Conservation (phyloP, 2,113 vertebrate genomes). For the Nicator chloris region DNA sequence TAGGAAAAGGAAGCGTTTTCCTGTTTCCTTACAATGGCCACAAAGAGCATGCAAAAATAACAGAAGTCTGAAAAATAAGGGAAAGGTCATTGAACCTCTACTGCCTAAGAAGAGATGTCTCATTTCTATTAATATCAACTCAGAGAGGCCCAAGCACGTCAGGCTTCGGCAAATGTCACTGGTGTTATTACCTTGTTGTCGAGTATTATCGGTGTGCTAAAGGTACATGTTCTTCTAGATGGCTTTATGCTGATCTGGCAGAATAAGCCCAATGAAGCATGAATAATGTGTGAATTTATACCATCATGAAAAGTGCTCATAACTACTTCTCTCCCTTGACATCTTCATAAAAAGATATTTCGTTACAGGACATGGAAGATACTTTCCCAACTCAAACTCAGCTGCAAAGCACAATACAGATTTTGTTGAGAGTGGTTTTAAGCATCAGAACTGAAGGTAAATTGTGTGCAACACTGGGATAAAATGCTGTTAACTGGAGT, state of each 20-base stretch:
- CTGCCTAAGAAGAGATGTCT: not conserved
- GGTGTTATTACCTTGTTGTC: not conserved
- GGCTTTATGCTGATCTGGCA: constrained; percentile 19
- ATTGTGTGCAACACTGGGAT: not conserved
- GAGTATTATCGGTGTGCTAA: not conserved
- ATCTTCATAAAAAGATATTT: constrained; percentile 12
- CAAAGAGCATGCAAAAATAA: not conserved
- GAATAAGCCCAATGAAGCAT: not conserved
- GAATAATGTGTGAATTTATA: constrained; percentile 18
- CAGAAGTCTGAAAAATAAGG: not conserved
- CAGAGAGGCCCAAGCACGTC: not conserved
- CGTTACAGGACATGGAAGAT: not conserved
- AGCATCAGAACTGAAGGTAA: not conserved
- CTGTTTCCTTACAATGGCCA: not conserved
- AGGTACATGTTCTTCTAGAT: not conserved
- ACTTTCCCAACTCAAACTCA: not conserved
- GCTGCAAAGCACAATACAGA: fast-evolving
- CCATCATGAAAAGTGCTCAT: not conserved
- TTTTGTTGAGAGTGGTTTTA: not conserved
- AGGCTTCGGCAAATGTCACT: constrained; percentile 25
- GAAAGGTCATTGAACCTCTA: not conserved
- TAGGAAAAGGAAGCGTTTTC: not conserved
- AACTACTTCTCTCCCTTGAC: not conserved
- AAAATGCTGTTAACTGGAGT: not conserved
- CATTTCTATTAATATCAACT: not conserved